Conservation (phyloP, 2,797 vertebrate genomes). For the Lepus townsendii region DNA sequence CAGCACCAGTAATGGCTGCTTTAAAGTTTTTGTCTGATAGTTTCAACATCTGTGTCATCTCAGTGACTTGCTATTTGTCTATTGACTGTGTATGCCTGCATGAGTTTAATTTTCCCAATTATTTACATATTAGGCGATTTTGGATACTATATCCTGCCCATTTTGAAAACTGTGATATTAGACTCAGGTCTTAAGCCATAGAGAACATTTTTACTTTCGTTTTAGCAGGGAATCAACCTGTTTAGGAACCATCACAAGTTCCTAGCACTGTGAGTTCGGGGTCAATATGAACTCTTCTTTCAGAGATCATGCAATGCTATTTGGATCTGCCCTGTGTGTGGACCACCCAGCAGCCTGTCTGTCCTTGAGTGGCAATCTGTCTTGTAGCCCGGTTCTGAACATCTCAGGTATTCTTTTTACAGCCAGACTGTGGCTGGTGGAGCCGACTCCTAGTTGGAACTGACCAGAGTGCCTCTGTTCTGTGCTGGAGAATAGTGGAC, state of each 20-base stretch:
- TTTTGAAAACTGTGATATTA: neutral
- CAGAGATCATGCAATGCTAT: neutral
- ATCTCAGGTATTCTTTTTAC: neutral
- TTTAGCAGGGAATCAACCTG: neutral
- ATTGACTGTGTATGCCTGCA: neutral
- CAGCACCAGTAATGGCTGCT: neutral
- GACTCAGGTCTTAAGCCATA: neutral
- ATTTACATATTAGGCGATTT: neutral
- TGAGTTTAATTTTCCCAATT: neutral
- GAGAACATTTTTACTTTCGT: neutral
- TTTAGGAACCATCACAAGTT: neutral
- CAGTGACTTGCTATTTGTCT: neutral
- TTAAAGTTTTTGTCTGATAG: neutral
- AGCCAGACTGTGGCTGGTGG: neutral
- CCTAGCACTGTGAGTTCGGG: neutral
- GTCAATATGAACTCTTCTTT: neutral
- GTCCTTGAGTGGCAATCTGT: neutral
- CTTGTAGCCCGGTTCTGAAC: neutral
- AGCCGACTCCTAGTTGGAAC: neutral
- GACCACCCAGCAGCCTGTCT: neutral
- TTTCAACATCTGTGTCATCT: neutral
- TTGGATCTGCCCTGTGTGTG: neutral
- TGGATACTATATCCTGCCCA: neutral
- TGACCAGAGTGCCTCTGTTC: neutral
- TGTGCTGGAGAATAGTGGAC: neutral